Evolutionary conservation across 2,888 invertebrate genomes (phyloP).

Genomic region (Blastobasis adustella): DNA sequence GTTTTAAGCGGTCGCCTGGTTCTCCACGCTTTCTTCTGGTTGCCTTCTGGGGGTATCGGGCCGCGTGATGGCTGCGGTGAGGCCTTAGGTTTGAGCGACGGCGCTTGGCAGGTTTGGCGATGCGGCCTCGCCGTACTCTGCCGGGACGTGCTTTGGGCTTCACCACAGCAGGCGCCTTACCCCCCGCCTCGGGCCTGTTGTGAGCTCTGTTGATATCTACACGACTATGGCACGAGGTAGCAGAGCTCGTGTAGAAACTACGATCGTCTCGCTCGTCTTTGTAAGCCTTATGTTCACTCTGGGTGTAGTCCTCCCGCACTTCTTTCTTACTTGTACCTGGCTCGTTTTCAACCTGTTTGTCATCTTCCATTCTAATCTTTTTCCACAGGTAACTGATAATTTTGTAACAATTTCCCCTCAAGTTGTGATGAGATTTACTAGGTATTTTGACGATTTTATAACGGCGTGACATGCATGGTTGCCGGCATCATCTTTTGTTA

Average conservation of each 20-base stretch:
- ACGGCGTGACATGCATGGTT: too few species aligned
- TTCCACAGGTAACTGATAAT: conserved; percentile 31
- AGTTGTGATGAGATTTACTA: too few species aligned
- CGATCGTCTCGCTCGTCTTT: too few species aligned
- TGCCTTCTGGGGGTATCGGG: conserved; percentile 9
- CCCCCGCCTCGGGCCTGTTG: too few species aligned
- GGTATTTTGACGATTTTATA: too few species aligned
- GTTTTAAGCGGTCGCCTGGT: conserved; percentile 16
- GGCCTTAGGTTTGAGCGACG: conserved; percentile 18
- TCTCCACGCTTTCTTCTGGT: conserved; percentile 21
- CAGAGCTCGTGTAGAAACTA: too few species aligned
- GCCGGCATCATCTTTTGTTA: conserved; percentile 9
- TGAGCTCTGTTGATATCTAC: too few species aligned
- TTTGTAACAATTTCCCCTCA: conserved; percentile 1
- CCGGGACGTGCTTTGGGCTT: too few species aligned
- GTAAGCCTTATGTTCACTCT: too few species aligned
- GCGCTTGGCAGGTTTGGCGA: background rate
- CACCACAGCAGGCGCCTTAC: too few species aligned
- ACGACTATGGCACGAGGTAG: too few species aligned
- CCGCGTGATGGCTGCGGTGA: background rate
- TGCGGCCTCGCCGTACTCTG: too few species aligned
- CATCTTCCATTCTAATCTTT: conserved; percentile 37
- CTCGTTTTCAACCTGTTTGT: conserved; percentile 25
- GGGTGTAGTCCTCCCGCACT: conserved; percentile 16
- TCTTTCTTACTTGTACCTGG: conserved; percentile 37